phyloP scores from a whole-genome alignment of 2,888 invertebrate species.

The Exephanes ischioxanthus region DNA sequence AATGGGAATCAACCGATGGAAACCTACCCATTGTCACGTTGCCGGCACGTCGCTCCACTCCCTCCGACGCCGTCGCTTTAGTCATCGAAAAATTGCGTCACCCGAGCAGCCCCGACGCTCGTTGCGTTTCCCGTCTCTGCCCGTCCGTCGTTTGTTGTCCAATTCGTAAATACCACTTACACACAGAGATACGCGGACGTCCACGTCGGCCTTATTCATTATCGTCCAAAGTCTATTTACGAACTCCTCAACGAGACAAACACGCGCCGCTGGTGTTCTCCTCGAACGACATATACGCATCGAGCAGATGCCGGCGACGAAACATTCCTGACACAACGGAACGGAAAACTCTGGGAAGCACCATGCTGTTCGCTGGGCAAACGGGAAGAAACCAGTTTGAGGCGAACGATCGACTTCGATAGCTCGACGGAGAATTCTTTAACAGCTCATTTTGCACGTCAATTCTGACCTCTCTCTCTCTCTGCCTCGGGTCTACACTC shows the following conservation, averaged over 20 bases:
- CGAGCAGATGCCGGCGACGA: background rate
- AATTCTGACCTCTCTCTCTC: slow-evolving; percentile 1
- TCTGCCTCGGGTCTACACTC: background rate
- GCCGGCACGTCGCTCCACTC: background rate
- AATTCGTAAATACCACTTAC: slow-evolving; percentile 6
- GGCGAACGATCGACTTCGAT: too few relatives aligned
- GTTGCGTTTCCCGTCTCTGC: background rate
- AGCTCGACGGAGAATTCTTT: background rate
- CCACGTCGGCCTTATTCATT: slow-evolving; percentile 55
- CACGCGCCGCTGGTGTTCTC: slow-evolving; percentile 20
- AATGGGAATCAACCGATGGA: slow-evolving; percentile 33
- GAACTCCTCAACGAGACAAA: slow-evolving; percentile 43
- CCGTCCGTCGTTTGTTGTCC: background rate
- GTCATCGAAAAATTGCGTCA: slow-evolving; percentile 14
- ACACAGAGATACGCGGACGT: background rate
- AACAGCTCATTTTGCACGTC: background rate
- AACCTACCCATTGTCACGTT: slow-evolving; percentile 44
- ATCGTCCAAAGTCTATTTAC: slow-evolving; percentile 47
- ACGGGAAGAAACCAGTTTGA: background rate
- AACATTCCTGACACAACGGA: slow-evolving; percentile 8
- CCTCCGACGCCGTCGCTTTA: background rate
- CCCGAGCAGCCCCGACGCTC: background rate
- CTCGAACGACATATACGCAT: background rate
- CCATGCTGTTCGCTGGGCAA: background rate
- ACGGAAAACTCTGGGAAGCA: background rate